phyloP scores from a whole-genome alignment of 2,113 vertebrate genomes.

The Drymodes brunneopygia region DNA sequence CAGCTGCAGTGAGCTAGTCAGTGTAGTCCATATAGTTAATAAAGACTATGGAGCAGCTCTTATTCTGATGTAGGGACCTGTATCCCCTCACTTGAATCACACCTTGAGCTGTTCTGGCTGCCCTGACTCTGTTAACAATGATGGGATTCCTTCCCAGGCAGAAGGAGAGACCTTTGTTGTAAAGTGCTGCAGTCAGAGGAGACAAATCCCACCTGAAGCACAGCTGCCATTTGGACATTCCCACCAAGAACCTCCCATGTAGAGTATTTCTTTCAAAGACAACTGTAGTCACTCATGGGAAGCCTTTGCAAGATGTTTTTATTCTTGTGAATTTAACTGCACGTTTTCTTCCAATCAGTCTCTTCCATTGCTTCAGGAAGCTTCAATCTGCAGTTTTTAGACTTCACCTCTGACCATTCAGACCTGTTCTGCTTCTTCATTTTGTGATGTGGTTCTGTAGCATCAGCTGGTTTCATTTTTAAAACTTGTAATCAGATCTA shows the following conservation, averaged over 20 bases:
- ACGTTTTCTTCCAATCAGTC: background rate
- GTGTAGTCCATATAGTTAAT: background rate
- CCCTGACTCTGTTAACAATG: background rate
- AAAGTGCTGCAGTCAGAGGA: background rate
- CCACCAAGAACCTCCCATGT: background rate
- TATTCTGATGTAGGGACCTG: background rate
- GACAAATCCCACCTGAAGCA: background rate
- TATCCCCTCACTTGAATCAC: background rate
- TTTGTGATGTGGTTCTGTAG: background rate
- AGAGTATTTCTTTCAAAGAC: background rate
- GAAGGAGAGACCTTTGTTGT: background rate
- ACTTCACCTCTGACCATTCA: background rate
- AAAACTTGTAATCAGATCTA: background rate
- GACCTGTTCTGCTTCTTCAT: background rate
- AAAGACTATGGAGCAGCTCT: background rate
- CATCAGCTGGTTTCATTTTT: constrained; percentile 1
- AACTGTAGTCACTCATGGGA: background rate
- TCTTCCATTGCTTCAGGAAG: background rate
- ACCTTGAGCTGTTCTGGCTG: background rate
- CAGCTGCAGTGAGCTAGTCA: background rate
- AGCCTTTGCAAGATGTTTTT: background rate
- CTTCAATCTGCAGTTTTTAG: background rate
- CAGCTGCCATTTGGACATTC: background rate
- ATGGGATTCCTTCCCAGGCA: background rate
- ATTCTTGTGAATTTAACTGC: background rate